Percentiles rank a stretch among this genome's conserved stretches.
Evolutionary conservation across 1,140 invertebrate genomes (phyloP).

Genomic region (Danaus plexippus): DNA sequence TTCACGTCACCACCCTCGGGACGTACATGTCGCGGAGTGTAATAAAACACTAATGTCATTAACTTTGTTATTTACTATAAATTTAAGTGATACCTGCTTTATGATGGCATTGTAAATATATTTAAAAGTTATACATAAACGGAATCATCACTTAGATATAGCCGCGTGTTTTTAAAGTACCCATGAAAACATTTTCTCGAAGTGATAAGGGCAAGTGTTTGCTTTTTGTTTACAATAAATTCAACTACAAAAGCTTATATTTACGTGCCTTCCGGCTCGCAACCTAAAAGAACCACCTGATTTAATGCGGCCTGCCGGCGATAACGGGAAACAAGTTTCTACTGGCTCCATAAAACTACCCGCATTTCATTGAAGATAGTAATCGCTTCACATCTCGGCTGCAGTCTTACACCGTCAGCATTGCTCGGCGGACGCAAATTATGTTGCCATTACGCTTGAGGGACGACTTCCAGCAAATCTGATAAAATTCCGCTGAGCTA

Average conservation of each 20-base stretch:
- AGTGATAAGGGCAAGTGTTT: too few relatives aligned
- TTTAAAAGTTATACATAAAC: too few relatives aligned
- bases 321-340: slow-evolving; percentile 51
- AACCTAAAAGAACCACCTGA: slow-evolving; percentile 47
- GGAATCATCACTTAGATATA: too few relatives aligned
- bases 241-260: slow-evolving; percentile 10
- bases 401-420: slow-evolving; percentile 44
- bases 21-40: too few relatives aligned
- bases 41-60: too few relatives aligned
- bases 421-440: slow-evolving; percentile 42
- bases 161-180: too few relatives aligned
- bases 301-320: slow-evolving; percentile 43
- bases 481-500: slow-evolving; percentile 26
- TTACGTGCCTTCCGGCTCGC: slow-evolving; percentile 19
- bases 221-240: neutral
- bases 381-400: slow-evolving; percentile 49
- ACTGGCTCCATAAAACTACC: slow-evolving; percentile 54
- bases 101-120: too few relatives aligned
- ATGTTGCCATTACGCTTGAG: slow-evolving; percentile 46
- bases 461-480: slow-evolving; percentile 26
- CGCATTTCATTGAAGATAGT: slow-evolving; percentile 45
- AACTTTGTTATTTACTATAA: too few relatives aligned
- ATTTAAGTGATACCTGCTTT: too few relatives aligned
- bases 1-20: neutral
- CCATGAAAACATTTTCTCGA: too few relatives aligned